These are phyloP conservation scores for Aphelinus certus DNA, from an alignment of 1,140 invertebrate genomes.

Conservation along the genomic window DNA sequence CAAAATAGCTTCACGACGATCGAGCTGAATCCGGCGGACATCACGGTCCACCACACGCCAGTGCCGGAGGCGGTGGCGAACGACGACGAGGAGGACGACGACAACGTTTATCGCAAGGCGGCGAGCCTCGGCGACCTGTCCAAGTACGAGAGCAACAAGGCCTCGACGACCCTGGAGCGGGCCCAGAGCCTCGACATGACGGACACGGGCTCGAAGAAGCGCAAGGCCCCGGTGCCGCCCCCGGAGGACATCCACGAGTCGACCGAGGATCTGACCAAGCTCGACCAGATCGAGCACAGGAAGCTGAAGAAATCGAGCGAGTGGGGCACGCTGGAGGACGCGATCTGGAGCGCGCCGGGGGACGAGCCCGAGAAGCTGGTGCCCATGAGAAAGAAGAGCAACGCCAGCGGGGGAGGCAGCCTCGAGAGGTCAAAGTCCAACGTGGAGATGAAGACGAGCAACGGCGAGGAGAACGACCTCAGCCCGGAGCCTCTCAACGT, in stretches of 20 bases:
- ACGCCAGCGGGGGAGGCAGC: background rate
- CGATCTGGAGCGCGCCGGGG: constrained; percentile 67
- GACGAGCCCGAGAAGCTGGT: constrained; percentile 41
- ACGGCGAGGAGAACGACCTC: constrained; percentile 10
- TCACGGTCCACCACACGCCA: constrained; percentile 77
- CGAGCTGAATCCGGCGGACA: constrained; percentile 77
- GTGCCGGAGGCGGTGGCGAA: constrained; percentile 67
- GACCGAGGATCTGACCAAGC: constrained; percentile 69
- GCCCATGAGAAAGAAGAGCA: constrained; percentile 24
- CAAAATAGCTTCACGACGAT: constrained; percentile 69
- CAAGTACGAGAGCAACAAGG: constrained; percentile 73
- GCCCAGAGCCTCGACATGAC: constrained; percentile 85
- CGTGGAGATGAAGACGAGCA: background rate
- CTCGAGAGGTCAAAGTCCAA: constrained; percentile 10
- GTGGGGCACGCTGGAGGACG: constrained; percentile 81
- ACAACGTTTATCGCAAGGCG: constrained; percentile 78
- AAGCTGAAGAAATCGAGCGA: constrained; percentile 78
- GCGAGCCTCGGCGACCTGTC: constrained; percentile 84
- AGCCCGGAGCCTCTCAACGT: background rate
- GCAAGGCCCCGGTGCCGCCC: constrained; percentile 70
- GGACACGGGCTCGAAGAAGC: constrained; percentile 75
- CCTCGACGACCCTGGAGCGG: constrained; percentile 75
- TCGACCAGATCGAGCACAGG: constrained; percentile 72
- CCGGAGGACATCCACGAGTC: constrained; percentile 70
- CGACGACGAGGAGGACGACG: constrained; percentile 62